Evolutionary conservation across 2,888 invertebrate species (phyloP), one percentile per base, ranked within the genome.

Genomic region (Drosophila rubida): DNA sequence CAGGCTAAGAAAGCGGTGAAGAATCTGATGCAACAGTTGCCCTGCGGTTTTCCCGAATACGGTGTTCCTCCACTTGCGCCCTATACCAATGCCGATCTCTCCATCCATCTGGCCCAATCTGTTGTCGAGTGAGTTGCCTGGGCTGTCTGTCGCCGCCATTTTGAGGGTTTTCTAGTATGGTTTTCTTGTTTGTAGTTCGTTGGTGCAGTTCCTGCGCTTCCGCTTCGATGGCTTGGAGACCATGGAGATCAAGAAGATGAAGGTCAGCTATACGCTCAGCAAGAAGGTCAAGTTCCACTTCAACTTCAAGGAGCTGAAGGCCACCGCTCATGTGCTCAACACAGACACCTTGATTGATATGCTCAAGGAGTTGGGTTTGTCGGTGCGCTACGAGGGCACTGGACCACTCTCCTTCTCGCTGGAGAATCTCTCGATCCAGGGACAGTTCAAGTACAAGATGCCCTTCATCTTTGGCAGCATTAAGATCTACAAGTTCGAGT

Each of bases 21-120:
- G 3, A 79, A 81, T 23, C 7, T 87, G 8, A 7, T 88, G 27
- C 59, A 76, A 2, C 89, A 90, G 55, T 71, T 91, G 76, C 91
- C 91, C 30, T 91, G 91, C 37, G 91, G 91, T n/a, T 91, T 87
- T 66, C 89, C 89, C 2, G 70, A 84, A 27, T 78, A 85, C 46
- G 89, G 87, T 13, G 65, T 91, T n/a, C 90, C 90, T 0, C 90
- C 91, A 13, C 46, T 91, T 51, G 91, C 90, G 5, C 91, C 91
- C 50, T 90, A 91, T 19, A 91, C 89, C 13, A 89, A 90, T 66
- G 80, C 88, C n/a, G 78, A 89, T 49, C 51, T 90, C 25, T 69
- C 78, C n/a, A 53, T 90, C 1, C 75, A 89, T 41, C 41, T 90
- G 35, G 74, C 75, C 2, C 42, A 80, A 59, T 83, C 85, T 0